phyloP scores from a whole-genome alignment of 2,797 vertebrate genomes.

The Pseudochirops cupreus region DNA sequence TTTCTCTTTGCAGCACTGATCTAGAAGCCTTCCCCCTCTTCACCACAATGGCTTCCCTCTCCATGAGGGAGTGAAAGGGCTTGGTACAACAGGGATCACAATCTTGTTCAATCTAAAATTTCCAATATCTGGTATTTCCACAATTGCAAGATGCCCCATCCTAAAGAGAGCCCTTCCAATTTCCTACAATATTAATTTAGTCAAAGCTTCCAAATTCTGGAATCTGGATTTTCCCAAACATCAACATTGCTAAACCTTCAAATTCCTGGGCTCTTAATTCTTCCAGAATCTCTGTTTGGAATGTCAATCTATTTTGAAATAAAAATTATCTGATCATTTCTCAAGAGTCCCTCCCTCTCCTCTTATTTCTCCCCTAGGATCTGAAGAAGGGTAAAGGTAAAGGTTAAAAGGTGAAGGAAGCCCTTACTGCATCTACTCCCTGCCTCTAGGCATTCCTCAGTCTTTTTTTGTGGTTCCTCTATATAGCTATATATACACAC shows the following conservation, averaged over 20 bases:
- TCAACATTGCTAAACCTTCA: conserved; percentile 59
- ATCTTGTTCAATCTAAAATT: conserved; percentile 63
- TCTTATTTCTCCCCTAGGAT: background rate
- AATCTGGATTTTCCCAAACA: conserved; percentile 67
- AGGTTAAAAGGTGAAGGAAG: background rate
- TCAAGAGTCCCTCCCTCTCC: background rate
- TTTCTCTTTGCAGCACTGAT: conserved; percentile 71
- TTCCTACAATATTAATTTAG: conserved; percentile 60
- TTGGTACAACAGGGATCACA: conserved; percentile 56
- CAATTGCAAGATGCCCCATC: conserved; percentile 65
- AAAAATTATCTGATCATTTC: conserved; percentile 49
- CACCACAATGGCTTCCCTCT: conserved; percentile 56
- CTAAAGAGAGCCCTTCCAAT: conserved; percentile 69
- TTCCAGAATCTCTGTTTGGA: conserved; percentile 71
- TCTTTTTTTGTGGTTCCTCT: conserved; percentile 77
- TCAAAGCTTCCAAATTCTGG: conserved; percentile 65
- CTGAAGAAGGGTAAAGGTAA: conserved; percentile 51
- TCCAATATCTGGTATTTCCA: conserved; percentile 65
- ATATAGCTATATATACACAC: conserved; percentile 54
- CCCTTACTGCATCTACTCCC: conserved; percentile 15
- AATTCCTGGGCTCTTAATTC: conserved; percentile 62
- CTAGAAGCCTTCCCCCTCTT: conserved; percentile 64
- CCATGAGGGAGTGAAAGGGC: conserved; percentile 66
- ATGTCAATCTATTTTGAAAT: conserved; percentile 73
- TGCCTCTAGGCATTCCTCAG: conserved; percentile 70